phyloP scores from a whole-genome alignment of 1,140 invertebrate genomes.

The Anoplophora glabripennis region DNA sequence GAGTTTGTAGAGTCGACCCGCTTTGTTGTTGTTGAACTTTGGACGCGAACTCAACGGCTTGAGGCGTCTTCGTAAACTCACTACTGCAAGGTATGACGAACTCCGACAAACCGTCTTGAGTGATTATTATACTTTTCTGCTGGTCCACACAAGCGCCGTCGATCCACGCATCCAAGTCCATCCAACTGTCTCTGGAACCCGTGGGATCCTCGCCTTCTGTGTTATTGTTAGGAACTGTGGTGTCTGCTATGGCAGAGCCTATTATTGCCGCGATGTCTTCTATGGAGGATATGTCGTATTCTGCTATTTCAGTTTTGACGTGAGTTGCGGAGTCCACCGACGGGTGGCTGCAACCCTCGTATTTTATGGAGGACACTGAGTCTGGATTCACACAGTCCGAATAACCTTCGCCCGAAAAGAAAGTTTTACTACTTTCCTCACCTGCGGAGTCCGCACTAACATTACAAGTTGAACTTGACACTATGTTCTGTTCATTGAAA shows the following conservation, averaged over 20 bases:
- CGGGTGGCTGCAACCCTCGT: conserved; percentile 49
- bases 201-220: conserved; percentile 59
- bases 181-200: conserved; percentile 72
- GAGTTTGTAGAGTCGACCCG: conserved; percentile 67
- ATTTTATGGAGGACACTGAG: conserved; percentile 52
- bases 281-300: conserved; percentile 70
- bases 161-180: conserved; percentile 81
- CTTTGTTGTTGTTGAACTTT: conserved; percentile 53
- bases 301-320: conserved; percentile 53
- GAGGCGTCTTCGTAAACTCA: conserved; percentile 31
- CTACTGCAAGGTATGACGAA: conserved; percentile 61
- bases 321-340: conserved; percentile 49
- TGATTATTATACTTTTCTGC: conserved; percentile 55
- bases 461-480: conserved; percentile 63
- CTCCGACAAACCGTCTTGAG: conserved; percentile 63
- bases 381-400: conserved; percentile 50
- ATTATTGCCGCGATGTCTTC: conserved; percentile 87
- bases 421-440: conserved; percentile 57
- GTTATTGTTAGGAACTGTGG: conserved; percentile 68
- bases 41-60: conserved; percentile 35
- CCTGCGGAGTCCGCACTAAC: conserved; percentile 48
- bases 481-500: conserved; percentile 61
- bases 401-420: conserved; percentile 56
- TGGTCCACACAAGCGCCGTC: conserved; percentile 67
- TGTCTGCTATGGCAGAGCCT: conserved; percentile 84